phyloP scores from a whole-genome alignment of 2,113 vertebrate genomes.

The Channa maculata region DNA sequence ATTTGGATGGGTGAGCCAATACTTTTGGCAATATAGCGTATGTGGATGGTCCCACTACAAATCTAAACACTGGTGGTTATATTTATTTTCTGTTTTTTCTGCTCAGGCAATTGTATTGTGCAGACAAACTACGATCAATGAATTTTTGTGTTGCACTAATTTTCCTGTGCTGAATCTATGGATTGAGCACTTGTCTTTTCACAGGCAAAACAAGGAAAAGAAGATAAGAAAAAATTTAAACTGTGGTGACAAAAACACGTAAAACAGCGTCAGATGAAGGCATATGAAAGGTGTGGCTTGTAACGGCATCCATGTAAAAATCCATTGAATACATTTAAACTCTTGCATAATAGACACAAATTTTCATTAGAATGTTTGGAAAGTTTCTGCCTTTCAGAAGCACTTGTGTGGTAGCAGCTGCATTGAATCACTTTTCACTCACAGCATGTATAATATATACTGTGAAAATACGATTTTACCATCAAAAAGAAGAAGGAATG shows the following conservation, averaged over 20 bases:
- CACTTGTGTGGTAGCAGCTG: neutral
- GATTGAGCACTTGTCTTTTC: no score
- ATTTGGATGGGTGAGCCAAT: no score
- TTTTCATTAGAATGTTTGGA: neutral
- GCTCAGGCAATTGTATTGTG: constrained; percentile 13
- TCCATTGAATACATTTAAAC: neutral
- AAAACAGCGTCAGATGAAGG: no score
- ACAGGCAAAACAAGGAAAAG: no score
- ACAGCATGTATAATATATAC: neutral
- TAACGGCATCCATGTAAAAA: neutral
- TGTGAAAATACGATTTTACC: neutral
- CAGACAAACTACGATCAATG: constrained; percentile 29
- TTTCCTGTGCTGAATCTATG: no score
- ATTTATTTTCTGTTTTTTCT: constrained; percentile 22
- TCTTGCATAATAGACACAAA: neutral
- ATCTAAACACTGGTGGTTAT: neutral
- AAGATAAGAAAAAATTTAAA: no score
- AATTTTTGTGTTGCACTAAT: neutral
- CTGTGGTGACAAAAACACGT: no score
- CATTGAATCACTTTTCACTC: neutral
- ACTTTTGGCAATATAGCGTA: no score
- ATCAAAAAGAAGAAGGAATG: no score
- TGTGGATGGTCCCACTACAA: no score
- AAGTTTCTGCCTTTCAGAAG: neutral
- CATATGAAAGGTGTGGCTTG: neutral